Percentiles rank a stretch among this genome's conserved stretches.
Evolutionary conservation across 2,888 invertebrate genomes (phyloP).

Genomic region (Eurytoma californica): DNA sequence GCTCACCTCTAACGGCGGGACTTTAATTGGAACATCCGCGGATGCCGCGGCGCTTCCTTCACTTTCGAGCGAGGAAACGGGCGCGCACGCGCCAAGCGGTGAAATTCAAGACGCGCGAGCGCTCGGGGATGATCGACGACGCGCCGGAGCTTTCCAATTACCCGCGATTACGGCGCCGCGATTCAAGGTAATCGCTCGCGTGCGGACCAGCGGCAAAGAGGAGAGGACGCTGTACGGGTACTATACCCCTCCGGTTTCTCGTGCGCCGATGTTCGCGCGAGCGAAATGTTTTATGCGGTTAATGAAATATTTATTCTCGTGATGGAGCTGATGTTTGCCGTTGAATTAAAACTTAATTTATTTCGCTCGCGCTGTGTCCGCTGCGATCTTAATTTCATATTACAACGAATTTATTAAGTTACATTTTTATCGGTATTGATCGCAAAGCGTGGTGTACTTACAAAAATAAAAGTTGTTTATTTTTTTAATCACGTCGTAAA

Average conservation of each 20-base stretch:
- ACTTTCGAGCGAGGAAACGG: conserved; percentile 42
- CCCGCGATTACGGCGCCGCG: conserved; percentile 23
- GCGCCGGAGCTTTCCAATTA: conserved; percentile 38
- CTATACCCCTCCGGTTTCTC: too few species aligned
- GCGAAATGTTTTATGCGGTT: neutral
- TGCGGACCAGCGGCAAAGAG: neutral
- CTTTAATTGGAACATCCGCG: conserved; percentile 53
- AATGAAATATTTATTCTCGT: too few species aligned
- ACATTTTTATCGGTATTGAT: too few species aligned
- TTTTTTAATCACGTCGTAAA: conserved; percentile 5
- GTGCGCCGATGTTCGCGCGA: neutral
- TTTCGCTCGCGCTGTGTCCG: too few species aligned
- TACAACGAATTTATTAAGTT: too few species aligned
- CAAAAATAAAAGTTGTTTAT: too few species aligned
- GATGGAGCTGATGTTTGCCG: too few species aligned
- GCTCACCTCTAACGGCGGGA: conserved; percentile 32
- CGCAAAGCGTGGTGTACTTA: neutral
- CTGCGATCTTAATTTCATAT: too few species aligned
- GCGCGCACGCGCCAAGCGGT: conserved; percentile 6
- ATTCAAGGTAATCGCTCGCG: conserved; percentile 6
- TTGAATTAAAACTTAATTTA: too few species aligned
- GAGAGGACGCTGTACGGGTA: too few species aligned
- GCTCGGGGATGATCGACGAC: conserved; percentile 37
- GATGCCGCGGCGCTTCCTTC: conserved; percentile 6
- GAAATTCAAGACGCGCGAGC: conserved; percentile 34